Percentiles rank a stretch among this genome's conserved stretches.
phyloP scores from a whole-genome alignment of 2,113 vertebrate species.

The Actinemys pallida region DNA sequence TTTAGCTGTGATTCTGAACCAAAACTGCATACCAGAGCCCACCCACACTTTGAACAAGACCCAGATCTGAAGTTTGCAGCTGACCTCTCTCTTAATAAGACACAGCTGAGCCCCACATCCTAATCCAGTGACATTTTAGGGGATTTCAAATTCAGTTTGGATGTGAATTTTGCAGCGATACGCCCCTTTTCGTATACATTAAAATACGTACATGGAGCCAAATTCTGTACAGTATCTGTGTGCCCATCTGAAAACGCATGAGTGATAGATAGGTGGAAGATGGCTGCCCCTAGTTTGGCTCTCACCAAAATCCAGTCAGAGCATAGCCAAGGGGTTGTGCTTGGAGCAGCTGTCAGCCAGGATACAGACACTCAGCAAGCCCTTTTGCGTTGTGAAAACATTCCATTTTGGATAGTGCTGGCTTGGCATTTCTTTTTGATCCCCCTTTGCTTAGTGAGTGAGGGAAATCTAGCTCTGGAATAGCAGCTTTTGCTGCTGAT shows the following conservation, averaged over 20 bases:
- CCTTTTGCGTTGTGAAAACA: fast-evolving
- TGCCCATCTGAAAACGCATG: not conserved
- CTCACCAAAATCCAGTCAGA: not conserved
- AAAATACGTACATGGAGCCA: not conserved
- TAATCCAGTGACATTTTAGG: not conserved
- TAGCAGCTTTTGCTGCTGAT: not conserved
- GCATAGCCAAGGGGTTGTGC: not conserved
- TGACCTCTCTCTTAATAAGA: not conserved
- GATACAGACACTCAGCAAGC: fast-evolving
- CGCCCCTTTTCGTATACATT: not conserved
- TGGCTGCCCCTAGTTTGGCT: not conserved
- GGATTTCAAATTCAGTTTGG: not conserved
- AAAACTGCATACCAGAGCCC: not conserved
- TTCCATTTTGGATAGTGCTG: not conserved
- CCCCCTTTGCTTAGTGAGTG: not conserved
- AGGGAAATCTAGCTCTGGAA: not conserved
- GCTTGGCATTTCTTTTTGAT: not conserved
- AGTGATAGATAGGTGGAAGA: not conserved
- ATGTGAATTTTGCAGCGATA: not conserved
- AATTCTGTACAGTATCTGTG: not conserved
- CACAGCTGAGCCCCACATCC: not conserved
- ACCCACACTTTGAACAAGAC: not conserved
- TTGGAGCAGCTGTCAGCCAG: not conserved
- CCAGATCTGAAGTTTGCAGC: not conserved
- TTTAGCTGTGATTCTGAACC: not conserved